phyloP scores from a whole-genome alignment of 2,113 vertebrate species.

The Hyperoodon ampullatus region DNA sequence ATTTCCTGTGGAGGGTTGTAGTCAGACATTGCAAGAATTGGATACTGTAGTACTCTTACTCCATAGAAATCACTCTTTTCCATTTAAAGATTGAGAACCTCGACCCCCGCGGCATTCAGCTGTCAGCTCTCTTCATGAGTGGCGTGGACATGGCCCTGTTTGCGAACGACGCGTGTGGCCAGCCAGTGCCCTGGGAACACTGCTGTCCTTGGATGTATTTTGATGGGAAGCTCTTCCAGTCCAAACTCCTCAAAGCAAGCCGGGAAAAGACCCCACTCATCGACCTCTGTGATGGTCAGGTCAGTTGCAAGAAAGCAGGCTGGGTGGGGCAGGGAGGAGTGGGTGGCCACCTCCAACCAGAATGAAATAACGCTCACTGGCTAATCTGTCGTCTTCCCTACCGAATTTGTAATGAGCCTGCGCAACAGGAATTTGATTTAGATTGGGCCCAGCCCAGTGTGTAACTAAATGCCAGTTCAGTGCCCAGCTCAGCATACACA shows the following conservation, averaged over 20 bases:
- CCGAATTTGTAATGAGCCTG: neutral
- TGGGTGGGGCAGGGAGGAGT: neutral
- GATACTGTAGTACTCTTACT: constrained; percentile 4
- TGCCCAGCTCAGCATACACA: neutral
- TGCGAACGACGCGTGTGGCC: constrained; percentile 95
- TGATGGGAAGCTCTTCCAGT: constrained; percentile 97
- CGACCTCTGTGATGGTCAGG: constrained; percentile 99
- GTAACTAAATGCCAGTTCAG: neutral
- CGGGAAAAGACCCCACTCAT: constrained; percentile 97
- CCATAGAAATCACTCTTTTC: constrained; percentile 68
- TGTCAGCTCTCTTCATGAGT: constrained; percentile 97
- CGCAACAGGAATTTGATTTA: neutral
- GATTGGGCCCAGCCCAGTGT: neutral
- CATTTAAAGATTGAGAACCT: constrained; percentile 94
- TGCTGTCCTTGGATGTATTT: constrained; percentile 99
- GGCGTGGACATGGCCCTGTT: constrained; percentile 97
- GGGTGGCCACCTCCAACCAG: neutral
- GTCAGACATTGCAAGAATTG: neutral
- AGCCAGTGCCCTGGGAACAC: constrained; percentile 97
- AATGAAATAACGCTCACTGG: neutral
- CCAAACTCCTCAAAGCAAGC: constrained; percentile 94
- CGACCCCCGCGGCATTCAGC: constrained; percentile 94
- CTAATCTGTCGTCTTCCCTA: neutral
- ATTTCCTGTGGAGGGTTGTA: constrained; percentile 29
- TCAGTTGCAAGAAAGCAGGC: constrained; percentile 73